These are phyloP conservation scores for Nasonovia ribisnigri DNA, from an alignment of 2,888 invertebrate genomes.

Conservation along the genomic window DNA sequence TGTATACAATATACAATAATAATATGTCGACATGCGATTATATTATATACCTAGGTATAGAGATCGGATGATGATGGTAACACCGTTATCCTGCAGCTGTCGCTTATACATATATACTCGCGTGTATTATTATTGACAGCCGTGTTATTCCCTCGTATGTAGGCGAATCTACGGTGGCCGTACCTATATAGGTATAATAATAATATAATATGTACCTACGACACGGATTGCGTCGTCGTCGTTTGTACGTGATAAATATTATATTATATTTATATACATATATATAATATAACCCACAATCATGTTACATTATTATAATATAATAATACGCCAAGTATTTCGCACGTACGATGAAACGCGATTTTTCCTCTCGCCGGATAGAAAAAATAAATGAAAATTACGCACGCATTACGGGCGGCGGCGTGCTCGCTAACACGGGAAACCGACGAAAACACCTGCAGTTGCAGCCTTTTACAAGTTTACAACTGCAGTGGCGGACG, in stretches of 20 bases:
- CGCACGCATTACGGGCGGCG: not conserved
- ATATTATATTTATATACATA: not conserved
- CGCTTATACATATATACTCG: not conserved
- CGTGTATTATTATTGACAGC: conserved; percentile 42
- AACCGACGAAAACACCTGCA: not conserved
- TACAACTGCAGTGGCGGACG: not conserved
- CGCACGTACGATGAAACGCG: not conserved
- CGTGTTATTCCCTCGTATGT: conserved; percentile 24
- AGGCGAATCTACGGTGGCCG: not conserved
- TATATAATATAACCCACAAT: not conserved
- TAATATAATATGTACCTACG: too few species aligned
- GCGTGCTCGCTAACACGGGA: not conserved
- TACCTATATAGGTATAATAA: too few species aligned
- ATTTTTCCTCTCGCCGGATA: not conserved
- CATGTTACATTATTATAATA: not conserved
- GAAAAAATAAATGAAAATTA: not conserved
- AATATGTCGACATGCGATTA: conserved; percentile 42
- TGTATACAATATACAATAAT: not conserved
- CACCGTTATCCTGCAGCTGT: conserved; percentile 51
- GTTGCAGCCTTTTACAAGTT: not conserved
- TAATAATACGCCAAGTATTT: not conserved
- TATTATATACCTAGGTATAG: not conserved
- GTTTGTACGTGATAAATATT: not conserved
- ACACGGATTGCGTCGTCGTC: not conserved
- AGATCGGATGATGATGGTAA: conserved; percentile 19